Percentiles rank a stretch among this genome's conserved stretches.
Evolutionary conservation across 2,797 vertebrate species (phyloP).

Genomic region (Lacerta bilineata): DNA sequence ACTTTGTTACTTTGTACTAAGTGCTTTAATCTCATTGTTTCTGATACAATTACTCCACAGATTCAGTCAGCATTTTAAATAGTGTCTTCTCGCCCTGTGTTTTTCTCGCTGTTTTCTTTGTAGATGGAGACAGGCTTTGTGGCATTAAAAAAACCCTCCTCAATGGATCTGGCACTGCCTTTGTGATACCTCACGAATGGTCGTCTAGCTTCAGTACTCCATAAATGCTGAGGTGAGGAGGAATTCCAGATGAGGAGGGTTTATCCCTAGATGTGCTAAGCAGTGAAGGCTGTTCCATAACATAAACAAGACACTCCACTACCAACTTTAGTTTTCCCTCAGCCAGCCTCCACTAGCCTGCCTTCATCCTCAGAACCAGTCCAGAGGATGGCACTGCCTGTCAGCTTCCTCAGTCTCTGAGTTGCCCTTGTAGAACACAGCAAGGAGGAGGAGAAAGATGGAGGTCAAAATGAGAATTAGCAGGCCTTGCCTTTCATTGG

Average conservation of each 20-base stretch:
- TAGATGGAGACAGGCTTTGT: conserved; percentile 20
- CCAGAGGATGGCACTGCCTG: too few species aligned
- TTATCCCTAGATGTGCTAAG: neutral
- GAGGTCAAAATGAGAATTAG: too few species aligned
- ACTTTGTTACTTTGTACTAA: conserved; percentile 61
- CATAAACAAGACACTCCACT: too few species aligned
- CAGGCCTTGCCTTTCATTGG: too few species aligned
- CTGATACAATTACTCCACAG: conserved; percentile 57
- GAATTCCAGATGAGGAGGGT: neutral
- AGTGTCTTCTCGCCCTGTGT: conserved; percentile 47
- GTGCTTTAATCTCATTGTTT: conserved; percentile 71
- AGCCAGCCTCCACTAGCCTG: too few species aligned
- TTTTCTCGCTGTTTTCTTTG: conserved; percentile 32
- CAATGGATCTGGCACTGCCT: conserved; percentile 13
- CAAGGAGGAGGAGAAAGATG: too few species aligned
- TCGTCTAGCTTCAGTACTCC: neutral
- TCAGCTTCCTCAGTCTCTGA: too few species aligned
- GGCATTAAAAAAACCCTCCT: neutral
- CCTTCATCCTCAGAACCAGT: too few species aligned
- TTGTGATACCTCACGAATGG: conserved; percentile 44
- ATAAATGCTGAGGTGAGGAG: neutral
- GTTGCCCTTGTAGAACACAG: too few species aligned
- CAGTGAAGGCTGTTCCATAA: too few species aligned
- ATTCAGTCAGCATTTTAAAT: conserved; percentile 57
- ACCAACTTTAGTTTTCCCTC: too few species aligned